These are phyloP conservation scores for Theristicus caerulescens DNA, from an alignment of 2,113 vertebrate genomes.

Conservation along the genomic window DNA sequence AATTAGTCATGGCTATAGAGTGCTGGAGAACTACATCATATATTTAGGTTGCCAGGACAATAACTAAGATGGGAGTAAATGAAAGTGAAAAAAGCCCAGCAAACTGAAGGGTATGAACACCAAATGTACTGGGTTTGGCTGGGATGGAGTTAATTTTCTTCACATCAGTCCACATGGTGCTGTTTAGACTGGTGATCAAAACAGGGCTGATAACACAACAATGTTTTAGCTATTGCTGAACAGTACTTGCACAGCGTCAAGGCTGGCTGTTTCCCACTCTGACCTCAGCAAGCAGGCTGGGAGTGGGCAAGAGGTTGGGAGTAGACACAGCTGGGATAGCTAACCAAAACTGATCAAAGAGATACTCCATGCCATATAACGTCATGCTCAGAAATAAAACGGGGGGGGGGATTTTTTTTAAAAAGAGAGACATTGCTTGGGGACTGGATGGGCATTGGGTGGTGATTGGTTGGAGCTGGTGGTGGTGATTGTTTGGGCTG, in stretches of 20 bases:
- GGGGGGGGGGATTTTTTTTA: not conserved
- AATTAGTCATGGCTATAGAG: not conserved
- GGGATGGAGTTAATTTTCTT: not conserved
- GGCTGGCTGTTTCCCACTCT: not conserved
- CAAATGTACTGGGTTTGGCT: not conserved
- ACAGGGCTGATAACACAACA: rapidly evolving
- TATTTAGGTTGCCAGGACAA: not conserved
- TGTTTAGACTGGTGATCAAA: not conserved
- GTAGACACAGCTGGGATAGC: not conserved
- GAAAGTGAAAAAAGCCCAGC: not conserved
- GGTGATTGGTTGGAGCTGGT: not conserved
- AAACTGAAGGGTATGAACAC: not conserved
- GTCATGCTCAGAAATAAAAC: not conserved
- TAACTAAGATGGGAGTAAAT: not conserved
- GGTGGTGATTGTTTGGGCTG: not conserved
- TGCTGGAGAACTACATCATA: not conserved
- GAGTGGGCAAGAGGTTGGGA: not conserved
- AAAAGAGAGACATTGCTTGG: not conserved
- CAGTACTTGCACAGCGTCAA: no score
- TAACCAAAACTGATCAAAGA: not conserved
- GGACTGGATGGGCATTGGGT: not conserved
- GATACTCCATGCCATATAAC: not conserved
- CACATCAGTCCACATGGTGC: not conserved
- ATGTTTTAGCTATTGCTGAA: not conserved
- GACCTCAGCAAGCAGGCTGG: rapidly evolving